Base-by-base conservation (phyloP, 1,140 invertebrate species). In the Dendroctonus valens region DNA sequence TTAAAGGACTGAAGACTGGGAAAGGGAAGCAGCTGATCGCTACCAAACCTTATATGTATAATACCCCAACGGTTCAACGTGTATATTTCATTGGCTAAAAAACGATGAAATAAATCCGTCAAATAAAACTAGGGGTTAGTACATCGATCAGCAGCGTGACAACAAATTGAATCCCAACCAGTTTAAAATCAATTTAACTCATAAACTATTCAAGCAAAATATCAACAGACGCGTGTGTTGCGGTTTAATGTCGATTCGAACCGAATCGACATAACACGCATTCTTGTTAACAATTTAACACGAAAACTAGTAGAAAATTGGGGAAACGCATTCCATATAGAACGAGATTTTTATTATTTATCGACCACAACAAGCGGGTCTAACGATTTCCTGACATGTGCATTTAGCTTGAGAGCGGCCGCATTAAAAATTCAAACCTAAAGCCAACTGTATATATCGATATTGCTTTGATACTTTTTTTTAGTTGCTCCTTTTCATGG, bases 211-310 rank as follows among this genome's bases (percentile, higher is more conserved):
- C 63, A 70, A 60, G 59, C 59, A 62, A 71, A 71, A 71, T 71
- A 71, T 73, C 70, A 71, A 71, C 68, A 71, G 63, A 58, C 44
- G 63, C 54, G 63, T 68, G 63, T 71, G 70, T 63, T 71, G 70
- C 54, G 70, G 70, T 73, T 70, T 71, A 70, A 71, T 73, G 72
- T 71, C 70, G 69, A 65, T 71, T 73, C 65, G 70, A 64, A 59
- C 65, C 67, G 70, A 58, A 67, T 73, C 65, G 69, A 68, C 71
- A 70, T 52, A 65, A 73, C 69, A 73, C 71, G 71, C 71, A 73
- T 73, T 68, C 67, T 68, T 64, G 68, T 73, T 71, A 71, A 73
- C 68, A 65, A 73, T 73, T 73, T 68, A 73, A 73, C 69, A 64
- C 59, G 54, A 69, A 73, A 71, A 71, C 63, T 73, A 68, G 61